Evolutionary conservation across 2,888 invertebrate species (phyloP).

Genomic region (Xestia rhomboidea): DNA sequence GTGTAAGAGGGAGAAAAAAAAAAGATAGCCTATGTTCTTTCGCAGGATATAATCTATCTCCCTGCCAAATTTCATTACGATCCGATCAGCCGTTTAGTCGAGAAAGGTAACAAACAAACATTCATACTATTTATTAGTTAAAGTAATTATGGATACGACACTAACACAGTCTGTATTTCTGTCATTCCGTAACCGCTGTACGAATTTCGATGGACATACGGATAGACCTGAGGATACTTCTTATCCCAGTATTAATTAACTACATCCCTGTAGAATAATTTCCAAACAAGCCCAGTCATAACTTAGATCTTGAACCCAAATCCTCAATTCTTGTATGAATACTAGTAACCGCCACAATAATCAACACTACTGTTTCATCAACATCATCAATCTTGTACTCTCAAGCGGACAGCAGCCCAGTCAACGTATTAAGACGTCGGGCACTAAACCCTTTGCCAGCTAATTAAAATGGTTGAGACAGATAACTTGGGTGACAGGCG

Average conservation of each 20-base stretch:
- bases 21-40: too few species aligned
- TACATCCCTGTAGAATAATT: neutral
- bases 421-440: conserved; percentile 41
- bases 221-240: neutral
- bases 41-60: neutral
- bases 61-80: neutral
- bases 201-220: neutral
- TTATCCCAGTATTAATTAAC: neutral
- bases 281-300: neutral
- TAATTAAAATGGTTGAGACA: conserved; percentile 71
- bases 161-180: neutral
- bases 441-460: conserved; percentile 66
- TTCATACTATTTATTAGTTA: too few species aligned
- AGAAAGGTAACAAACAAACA: neutral
- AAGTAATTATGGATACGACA: neutral
- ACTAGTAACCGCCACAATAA: neutral
- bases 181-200: neutral
- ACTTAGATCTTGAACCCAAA: neutral
- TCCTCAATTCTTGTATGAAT: neutral
- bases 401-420: conserved; percentile 45
- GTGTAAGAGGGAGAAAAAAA: too few species aligned
- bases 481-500: conserved; percentile 64
- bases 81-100: neutral
- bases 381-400: conserved; percentile 58
- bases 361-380: neutral